Percentiles rank a stretch among this genome's conserved stretches.
Evolutionary conservation across 1,140 invertebrate genomes (phyloP).

Genomic region (Scaptomyza graminum): DNA sequence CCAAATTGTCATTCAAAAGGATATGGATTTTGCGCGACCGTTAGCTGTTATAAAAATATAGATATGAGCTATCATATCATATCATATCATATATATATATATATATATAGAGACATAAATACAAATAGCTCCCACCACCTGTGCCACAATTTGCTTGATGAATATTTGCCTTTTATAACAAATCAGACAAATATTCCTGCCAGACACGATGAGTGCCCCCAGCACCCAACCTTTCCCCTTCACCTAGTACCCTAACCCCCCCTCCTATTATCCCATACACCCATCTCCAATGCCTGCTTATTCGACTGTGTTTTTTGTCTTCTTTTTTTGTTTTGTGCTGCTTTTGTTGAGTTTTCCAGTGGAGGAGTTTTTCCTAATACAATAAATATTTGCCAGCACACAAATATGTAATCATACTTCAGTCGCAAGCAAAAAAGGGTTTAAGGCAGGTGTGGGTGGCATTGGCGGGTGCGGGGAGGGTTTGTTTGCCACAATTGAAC

Average conservation of each 20-base stretch:
- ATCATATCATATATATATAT: conserved; percentile 38
- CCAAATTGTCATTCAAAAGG: conserved; percentile 81
- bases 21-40: conserved; percentile 50
- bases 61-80: conserved; percentile 61
- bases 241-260: background rate
- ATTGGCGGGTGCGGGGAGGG: background rate
- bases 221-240: background rate
- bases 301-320: conserved; percentile 9
- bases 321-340: conserved; percentile 17
- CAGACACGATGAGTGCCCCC: conserved; percentile 39
- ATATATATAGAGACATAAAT: conserved; percentile 6
- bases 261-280: background rate
- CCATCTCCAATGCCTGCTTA: conserved; percentile 1
- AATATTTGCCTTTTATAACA: conserved; percentile 78
- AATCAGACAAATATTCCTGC: conserved; percentile 59
- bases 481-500: conserved; percentile 55
- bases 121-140: conserved; percentile 10
- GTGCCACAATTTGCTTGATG: conserved; percentile 69
- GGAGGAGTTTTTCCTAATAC: conserved; percentile 67
- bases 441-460: background rate
- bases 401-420: conserved; percentile 79
- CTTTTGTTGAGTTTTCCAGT: conserved; percentile 38
- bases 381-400: conserved; percentile 77
- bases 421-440: conserved; percentile 52
- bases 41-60: conserved; percentile 50